Conservation (phyloP, 2,888 invertebrate species). For the Drosophila stalkeri region DNA sequence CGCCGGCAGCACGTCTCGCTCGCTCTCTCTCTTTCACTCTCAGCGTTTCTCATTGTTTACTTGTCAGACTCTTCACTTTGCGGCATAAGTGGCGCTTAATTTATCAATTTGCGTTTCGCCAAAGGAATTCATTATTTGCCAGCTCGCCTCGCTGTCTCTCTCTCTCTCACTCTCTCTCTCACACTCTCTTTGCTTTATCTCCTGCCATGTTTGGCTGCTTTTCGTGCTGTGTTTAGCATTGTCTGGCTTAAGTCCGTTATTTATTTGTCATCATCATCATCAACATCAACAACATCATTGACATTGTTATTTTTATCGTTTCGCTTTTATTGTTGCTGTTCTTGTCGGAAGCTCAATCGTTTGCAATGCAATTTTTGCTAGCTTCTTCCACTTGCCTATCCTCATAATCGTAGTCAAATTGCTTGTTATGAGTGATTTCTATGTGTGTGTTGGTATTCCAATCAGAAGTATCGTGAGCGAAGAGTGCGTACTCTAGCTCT, state of each 20-base stretch:
- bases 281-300: slow-evolving; percentile 46
- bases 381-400: not conserved
- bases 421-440: slow-evolving; percentile 2
- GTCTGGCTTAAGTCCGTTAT: slow-evolving; percentile 57
- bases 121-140: slow-evolving; percentile 75
- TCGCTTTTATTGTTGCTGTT: slow-evolving; percentile 16
- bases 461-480: not conserved
- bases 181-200: slow-evolving; percentile 10
- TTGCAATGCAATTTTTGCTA: slow-evolving; percentile 38
- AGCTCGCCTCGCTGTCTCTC: slow-evolving; percentile 6
- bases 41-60: slow-evolving; percentile 2
- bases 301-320: slow-evolving; percentile 31
- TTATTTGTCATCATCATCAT: slow-evolving; percentile 66
- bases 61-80: slow-evolving; percentile 27
- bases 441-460: not conserved
- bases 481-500: not conserved
- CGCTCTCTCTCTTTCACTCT: not conserved
- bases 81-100: slow-evolving; percentile 78
- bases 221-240: slow-evolving; percentile 38
- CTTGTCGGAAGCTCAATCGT: slow-evolving; percentile 41
- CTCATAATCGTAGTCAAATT: slow-evolving; percentile 51
- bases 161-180: not conserved
- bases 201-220: not conserved
- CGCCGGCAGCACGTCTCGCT: slow-evolving; percentile 24
- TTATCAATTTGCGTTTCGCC: slow-evolving; percentile 79